Conservation (phyloP, 2,113 vertebrate genomes). For the Zapornia atra region DNA sequence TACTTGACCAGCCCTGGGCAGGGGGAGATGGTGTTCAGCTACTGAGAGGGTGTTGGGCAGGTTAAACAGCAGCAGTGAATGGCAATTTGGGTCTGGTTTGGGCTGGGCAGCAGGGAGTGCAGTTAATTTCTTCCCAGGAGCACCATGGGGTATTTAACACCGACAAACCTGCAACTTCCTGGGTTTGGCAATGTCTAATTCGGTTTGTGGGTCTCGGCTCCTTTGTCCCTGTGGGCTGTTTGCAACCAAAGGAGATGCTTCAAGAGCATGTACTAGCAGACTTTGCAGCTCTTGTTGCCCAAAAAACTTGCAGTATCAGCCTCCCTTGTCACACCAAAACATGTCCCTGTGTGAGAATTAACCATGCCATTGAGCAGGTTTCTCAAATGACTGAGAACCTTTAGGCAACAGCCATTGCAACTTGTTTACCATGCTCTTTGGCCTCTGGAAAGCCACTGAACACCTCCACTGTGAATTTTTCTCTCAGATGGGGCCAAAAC, state of each 20-base stretch:
- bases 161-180: not conserved
- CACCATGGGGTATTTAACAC: not conserved
- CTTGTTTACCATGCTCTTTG: not conserved
- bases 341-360: not conserved
- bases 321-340: not conserved
- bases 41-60: not conserved
- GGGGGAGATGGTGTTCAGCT: not conserved
- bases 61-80: not conserved
- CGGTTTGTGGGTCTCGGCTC: fast-evolving
- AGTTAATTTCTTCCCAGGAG: not conserved
- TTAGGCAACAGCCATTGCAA: not conserved
- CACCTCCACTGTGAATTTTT: not conserved
- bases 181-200: not conserved
- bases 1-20: fast-evolving
- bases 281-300: not conserved
- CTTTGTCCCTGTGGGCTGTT: fast-evolving
- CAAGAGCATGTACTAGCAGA: not conserved
- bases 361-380: not conserved
- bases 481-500: not conserved
- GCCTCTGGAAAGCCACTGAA: not conserved
- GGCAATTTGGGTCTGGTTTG: not conserved
- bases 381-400: not conserved
- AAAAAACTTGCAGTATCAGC: not conserved
- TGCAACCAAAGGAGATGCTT: not conserved
- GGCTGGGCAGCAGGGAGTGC: fast-evolving